These are phyloP conservation scores for Daubentonia madagascariensis DNA, from an alignment of 2,113 vertebrate species.

Conservation along the genomic window DNA sequence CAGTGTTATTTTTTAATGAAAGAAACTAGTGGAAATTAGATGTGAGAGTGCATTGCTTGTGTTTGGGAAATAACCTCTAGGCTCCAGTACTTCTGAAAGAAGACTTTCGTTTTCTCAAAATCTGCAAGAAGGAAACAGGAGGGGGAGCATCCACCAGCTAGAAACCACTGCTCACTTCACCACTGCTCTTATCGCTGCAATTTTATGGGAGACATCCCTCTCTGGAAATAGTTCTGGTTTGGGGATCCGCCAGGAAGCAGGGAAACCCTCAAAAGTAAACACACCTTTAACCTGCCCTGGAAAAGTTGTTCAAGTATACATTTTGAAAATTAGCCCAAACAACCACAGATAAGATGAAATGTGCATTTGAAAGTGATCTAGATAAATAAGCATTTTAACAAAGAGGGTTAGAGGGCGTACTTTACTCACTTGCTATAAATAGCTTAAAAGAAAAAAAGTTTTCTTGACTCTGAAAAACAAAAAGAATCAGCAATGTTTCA, in stretches of 20 bases:
- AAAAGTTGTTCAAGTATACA: neutral
- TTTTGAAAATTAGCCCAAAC: neutral
- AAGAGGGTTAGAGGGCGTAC: neutral
- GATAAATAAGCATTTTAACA: neutral
- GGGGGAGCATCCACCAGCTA: neutral
- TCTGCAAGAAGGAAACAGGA: neutral
- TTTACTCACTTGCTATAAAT: neutral
- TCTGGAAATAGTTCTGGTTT: neutral
- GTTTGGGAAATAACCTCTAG: neutral
- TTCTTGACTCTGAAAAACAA: too few relatives aligned
- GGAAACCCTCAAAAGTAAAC: neutral
- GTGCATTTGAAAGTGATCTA: neutral
- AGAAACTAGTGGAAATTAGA: neutral
- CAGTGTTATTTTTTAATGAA: neutral
- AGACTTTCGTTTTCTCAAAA: neutral
- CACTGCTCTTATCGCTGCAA: too few relatives aligned
- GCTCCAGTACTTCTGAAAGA: neutral
- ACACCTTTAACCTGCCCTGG: neutral
- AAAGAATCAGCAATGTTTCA: neutral
- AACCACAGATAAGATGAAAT: neutral
- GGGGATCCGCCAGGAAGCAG: neutral
- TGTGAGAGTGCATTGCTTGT: neutral
- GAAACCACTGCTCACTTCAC: neutral
- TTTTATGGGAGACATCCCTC: neutral
- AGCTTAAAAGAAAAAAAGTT: neutral